Evolutionary conservation across 2,888 invertebrate species (phyloP).

Genomic region (Agrochola litura): DNA sequence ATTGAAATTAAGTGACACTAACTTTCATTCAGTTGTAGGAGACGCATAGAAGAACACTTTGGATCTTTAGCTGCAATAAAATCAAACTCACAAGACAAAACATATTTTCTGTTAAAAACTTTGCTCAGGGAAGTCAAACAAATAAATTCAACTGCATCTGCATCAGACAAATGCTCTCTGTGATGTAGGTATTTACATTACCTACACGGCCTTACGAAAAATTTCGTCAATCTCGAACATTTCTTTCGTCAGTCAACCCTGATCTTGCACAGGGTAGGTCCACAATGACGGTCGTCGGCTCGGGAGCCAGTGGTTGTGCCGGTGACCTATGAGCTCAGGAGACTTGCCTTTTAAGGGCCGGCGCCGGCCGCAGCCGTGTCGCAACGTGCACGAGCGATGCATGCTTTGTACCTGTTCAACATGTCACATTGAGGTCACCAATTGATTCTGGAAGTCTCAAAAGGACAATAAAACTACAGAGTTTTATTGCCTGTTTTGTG

Average conservation of each 20-base stretch:
- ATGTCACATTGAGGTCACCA: slow-evolving; percentile 66
- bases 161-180: background rate
- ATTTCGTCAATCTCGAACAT: background rate
- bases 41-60: background rate
- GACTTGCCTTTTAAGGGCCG: slow-evolving; percentile 84
- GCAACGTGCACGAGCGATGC: slow-evolving; percentile 72
- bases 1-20: slow-evolving; percentile 14
- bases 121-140: background rate
- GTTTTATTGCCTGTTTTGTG: slow-evolving; percentile 2
- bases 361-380: slow-evolving; percentile 80
- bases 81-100: background rate
- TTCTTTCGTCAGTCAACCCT: slow-evolving; percentile 42
- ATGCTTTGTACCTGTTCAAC: slow-evolving; percentile 63
- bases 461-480: background rate
- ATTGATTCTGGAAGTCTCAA: slow-evolving; percentile 63
- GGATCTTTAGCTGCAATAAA: background rate
- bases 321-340: slow-evolving; percentile 87
- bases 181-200: background rate
- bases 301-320: slow-evolving; percentile 71
- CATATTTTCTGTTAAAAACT: background rate
- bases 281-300: slow-evolving; percentile 47
- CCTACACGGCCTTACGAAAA: background rate
- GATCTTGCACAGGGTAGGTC: slow-evolving; percentile 48
- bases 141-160: background rate
- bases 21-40: slow-evolving; percentile 15